Percentiles rank a stretch among this genome's conserved stretches.
phyloP scores from a whole-genome alignment of 2,113 vertebrate species.

The Nyctibius bracteatus region DNA sequence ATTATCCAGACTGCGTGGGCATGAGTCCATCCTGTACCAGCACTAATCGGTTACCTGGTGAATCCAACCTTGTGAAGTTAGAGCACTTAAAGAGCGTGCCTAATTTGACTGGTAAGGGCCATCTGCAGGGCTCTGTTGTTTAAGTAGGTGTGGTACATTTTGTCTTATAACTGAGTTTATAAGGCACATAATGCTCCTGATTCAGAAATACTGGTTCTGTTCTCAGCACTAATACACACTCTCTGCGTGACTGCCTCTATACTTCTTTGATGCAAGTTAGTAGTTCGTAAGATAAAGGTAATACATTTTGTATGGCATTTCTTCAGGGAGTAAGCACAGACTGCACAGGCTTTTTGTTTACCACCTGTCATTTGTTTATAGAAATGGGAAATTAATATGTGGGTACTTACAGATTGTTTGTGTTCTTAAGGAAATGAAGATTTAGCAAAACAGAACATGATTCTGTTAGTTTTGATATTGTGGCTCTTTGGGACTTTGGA shows the following conservation, averaged over 20 bases:
- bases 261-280: neutral
- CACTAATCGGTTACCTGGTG: slow-evolving; percentile 67
- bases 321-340: neutral
- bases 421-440: neutral
- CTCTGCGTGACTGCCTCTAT: neutral
- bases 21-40: slow-evolving; percentile 93
- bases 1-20: slow-evolving; percentile 98
- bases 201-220: neutral
- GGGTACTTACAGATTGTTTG: neutral
- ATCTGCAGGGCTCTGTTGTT: slow-evolving; percentile 12
- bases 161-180: neutral
- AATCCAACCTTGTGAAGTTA: slow-evolving; percentile 75
- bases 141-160: neutral
- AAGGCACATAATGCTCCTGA: neutral
- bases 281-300: neutral
- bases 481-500: neutral
- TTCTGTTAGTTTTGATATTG: neutral
- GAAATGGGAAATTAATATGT: neutral
- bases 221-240: neutral
- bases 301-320: neutral
- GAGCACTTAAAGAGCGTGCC: slow-evolving; percentile 80
- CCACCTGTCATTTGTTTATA: neutral
- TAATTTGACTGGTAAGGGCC: slow-evolving; percentile 70
- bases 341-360: neutral
- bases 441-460: neutral